phyloP scores from a whole-genome alignment of 2,888 invertebrate species.

The Gymnocheta viridis region DNA sequence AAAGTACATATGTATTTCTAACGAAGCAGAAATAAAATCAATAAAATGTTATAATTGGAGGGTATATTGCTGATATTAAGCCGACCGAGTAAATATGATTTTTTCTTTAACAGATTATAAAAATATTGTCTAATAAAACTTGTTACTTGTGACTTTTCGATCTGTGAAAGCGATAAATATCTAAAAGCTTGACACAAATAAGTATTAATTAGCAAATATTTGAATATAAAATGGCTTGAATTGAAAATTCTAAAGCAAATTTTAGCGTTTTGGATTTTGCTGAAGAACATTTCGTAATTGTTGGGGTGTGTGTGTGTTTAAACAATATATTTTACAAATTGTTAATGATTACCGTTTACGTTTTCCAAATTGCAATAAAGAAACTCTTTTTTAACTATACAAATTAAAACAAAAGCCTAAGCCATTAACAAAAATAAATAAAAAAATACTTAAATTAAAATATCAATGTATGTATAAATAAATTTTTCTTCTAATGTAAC shows the following conservation, averaged over 20 bases:
- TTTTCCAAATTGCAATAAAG: too few species aligned
- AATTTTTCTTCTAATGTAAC: too few species aligned
- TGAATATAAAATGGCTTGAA: neutral
- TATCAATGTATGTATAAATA: too few species aligned
- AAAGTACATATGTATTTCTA: conserved; percentile 32
- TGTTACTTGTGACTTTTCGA: conserved; percentile 46
- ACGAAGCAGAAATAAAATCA: conserved; percentile 57
- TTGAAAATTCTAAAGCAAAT: neutral
- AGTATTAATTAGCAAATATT: conserved; percentile 32
- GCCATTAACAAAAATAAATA: too few species aligned
- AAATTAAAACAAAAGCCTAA: too few species aligned
- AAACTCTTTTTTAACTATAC: too few species aligned
- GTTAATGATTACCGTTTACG: too few species aligned
- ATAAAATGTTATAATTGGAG: conserved; percentile 68
- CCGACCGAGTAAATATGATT: conserved; percentile 30
- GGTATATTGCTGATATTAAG: conserved; percentile 47
- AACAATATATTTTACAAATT: too few species aligned
- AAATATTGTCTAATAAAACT: conserved; percentile 43
- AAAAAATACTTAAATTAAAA: too few species aligned
- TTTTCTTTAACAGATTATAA: conserved; percentile 42
- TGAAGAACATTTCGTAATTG: neutral
- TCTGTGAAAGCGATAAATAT: conserved; percentile 12
- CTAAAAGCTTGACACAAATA: conserved; percentile 31
- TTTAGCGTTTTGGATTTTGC: neutral
- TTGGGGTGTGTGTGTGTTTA: neutral